Evolutionary conservation across 53 echinoderm and acorn worm genomes (phyloP).

Genomic region (Luidia sarsii): DNA sequence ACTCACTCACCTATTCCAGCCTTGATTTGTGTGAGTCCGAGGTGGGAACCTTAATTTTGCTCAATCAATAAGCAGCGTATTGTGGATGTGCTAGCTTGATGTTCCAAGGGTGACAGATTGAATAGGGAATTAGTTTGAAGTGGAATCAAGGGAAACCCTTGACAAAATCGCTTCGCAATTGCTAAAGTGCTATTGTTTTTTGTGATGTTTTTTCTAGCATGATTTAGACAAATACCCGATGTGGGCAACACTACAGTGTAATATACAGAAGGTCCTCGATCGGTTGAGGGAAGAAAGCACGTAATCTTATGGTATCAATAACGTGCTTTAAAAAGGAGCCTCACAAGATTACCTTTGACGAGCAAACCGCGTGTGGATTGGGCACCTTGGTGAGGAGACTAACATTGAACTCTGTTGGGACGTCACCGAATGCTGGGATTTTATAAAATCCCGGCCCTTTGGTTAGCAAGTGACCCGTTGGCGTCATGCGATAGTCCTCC

Average conservation of each 20-base stretch:
- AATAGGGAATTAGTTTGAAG: no score
- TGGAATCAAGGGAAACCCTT: no score
- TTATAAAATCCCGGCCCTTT: constrained; percentile 89
- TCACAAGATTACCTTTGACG: constrained; percentile 73
- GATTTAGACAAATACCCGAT: not conserved
- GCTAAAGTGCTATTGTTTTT: no score
- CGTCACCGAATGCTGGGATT: constrained; percentile 83
- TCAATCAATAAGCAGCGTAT: no score
- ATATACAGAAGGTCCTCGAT: not conserved
- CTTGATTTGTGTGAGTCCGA: no score
- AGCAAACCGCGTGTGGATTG: constrained; percentile 72
- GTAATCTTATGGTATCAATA: not conserved
- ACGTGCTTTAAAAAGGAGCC: not conserved
- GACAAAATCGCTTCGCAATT: no score
- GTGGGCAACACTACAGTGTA: not conserved
- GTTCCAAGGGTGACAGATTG: no score
- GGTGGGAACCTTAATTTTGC: no score
- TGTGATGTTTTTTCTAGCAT: no score
- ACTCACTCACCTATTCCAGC: no score
- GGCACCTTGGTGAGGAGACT: constrained; percentile 69
- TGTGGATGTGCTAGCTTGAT: no score
- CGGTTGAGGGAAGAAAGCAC: not conserved
- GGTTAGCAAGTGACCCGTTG: constrained; percentile 85
- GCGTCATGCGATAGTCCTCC: constrained; percentile 81
- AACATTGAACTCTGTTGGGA: constrained; percentile 87